These are phyloP conservation scores for Oncorhynchus gorbuscha DNA, from an alignment of 2,113 vertebrate genomes.

Conservation along the genomic window DNA sequence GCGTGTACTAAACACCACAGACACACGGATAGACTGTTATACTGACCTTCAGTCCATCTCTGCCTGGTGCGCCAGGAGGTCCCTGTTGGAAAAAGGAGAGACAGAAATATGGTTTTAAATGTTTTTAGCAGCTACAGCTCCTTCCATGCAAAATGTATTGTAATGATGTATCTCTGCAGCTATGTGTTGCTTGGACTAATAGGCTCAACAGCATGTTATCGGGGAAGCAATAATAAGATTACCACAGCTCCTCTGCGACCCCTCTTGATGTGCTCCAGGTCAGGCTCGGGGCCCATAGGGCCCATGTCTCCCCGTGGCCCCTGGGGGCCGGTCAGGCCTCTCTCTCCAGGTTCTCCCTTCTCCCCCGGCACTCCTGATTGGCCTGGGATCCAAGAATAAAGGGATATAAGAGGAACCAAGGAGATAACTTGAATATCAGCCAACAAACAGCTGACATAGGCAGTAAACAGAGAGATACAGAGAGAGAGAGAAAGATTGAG, in stretches of 20 bases:
- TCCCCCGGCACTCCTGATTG: conserved; percentile 69
- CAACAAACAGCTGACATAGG: not conserved
- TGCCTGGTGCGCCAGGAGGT: conserved; percentile 71
- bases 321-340: conserved; percentile 56
- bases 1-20: not conserved
- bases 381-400: conserved; percentile 40
- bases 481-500: not conserved
- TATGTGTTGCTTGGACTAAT: not conserved
- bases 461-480: not conserved
- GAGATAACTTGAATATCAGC: too few relatives aligned
- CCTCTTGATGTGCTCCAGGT: conserved; percentile 72
- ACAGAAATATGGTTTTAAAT: not conserved
- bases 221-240: conserved; percentile 20
- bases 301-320: conserved; percentile 77
- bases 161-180: too few relatives aligned
- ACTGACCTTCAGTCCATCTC: conserved; percentile 76
- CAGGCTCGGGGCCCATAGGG: conserved; percentile 73
- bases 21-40: conserved; percentile 11
- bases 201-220: not conserved
- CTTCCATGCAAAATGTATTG: too few relatives aligned
- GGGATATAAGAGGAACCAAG: too few relatives aligned
- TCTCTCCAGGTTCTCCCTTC: conserved; percentile 62
- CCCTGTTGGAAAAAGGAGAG: conserved; percentile 58
- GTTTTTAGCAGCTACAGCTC: too few relatives aligned
- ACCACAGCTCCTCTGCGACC: conserved; percentile 78